phyloP scores from a whole-genome alignment of 2,113 vertebrate species.

The Corvus hawaiiensis region DNA sequence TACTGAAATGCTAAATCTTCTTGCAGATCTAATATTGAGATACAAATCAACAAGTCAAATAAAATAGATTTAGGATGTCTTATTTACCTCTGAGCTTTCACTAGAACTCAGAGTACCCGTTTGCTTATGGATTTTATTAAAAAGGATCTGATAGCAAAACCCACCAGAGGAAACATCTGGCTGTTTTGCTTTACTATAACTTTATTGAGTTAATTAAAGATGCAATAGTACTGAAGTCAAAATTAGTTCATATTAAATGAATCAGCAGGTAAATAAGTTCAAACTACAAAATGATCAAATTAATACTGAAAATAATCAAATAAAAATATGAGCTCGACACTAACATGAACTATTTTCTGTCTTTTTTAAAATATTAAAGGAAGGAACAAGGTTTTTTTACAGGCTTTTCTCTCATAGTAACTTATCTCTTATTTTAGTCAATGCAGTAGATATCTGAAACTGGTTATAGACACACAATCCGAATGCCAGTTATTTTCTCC shows the following conservation, averaged over 20 bases:
- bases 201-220: neutral
- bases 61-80: neutral
- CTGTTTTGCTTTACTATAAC: neutral
- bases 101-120: neutral
- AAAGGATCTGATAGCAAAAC: neutral
- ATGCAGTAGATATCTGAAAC: neutral
- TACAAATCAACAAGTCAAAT: neutral
- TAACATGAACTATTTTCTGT: neutral
- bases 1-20: neutral
- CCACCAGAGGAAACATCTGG: neutral
- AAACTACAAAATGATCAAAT: neutral
- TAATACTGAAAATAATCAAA: neutral
- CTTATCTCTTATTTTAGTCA: neutral
- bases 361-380: neutral
- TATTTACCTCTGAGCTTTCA: neutral
- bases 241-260: neutral
- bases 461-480: neutral
- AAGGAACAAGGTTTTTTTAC: neutral
- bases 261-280: neutral
- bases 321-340: neutral
- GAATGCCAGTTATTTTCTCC: neutral
- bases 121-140: neutral
- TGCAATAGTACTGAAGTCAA: neutral
- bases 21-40: neutral
- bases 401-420: neutral